Evolutionary conservation across 64 coral and sea anemone species (phyloP).

Genomic region (Porites australiensis): DNA sequence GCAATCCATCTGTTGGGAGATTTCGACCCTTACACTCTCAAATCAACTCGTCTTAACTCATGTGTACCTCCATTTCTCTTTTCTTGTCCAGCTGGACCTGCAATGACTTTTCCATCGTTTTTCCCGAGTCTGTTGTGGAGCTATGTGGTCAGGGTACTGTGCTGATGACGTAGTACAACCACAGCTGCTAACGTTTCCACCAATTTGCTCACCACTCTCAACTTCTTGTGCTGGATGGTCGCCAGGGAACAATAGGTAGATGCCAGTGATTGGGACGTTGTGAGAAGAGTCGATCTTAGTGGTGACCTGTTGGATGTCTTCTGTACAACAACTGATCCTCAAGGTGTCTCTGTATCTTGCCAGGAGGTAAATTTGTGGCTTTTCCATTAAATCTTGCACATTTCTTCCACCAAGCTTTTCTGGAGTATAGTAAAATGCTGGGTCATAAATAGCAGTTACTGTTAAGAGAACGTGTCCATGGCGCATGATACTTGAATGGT

Average conservation of each 20-base stretch:
- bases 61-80: too few species aligned
- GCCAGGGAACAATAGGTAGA: too few species aligned
- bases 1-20: conserved; percentile 32
- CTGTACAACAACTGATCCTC: conserved; percentile 51
- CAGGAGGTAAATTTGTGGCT: conserved; percentile 55
- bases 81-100: too few species aligned
- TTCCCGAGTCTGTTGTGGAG: too few species aligned
- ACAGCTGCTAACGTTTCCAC: too few species aligned
- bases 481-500: conserved; percentile 41
- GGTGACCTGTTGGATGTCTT: conserved; percentile 41
- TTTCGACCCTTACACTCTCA: conserved; percentile 16
- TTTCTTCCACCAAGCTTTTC: conserved; percentile 40
- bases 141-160: too few species aligned
- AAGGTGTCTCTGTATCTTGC: conserved; percentile 54
- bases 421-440: conserved; percentile 24
- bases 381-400: conserved; percentile 28
- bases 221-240: too few species aligned
- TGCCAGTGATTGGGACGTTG: too few species aligned
- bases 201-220: too few species aligned
- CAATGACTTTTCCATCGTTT: too few species aligned
- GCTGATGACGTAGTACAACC: too few species aligned
- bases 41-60: not conserved
- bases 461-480: conserved; percentile 59
- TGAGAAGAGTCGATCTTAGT: not conserved
- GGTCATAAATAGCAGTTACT: conserved; percentile 43